Base-by-base conservation (phyloP, 2,797 vertebrate species). In the Rhynchonycteris naso region DNA sequence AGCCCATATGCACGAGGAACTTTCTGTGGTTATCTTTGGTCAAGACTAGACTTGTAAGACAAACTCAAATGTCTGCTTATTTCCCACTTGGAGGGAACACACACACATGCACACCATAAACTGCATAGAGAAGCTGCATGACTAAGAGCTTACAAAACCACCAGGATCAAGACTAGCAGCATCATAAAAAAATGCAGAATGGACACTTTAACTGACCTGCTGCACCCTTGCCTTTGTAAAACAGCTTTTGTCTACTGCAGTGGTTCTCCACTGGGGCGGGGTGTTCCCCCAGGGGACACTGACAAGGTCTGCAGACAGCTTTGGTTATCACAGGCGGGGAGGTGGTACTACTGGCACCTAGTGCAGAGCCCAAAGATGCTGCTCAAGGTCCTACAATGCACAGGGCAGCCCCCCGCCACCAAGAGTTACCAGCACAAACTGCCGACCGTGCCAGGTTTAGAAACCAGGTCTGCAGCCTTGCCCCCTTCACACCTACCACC, bases 401-500 rank as follows among this genome's bases (percentile, higher is more conserved):
- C 30, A 30, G 19, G 33, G 76, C 13, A 9, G 24, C 14, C 16
- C 33, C 26, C 26, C 18, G 9, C 33, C 61, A 19, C 19, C 30
- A 30, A 66, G 66, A 79, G 61, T 18, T 1, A 30, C 35, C 2
- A 11, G 65, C 86, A 79, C 69, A 4, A 18, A 90, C 71, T 1
- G 22, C 80, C 59, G 4, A 22, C 0, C 58, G 14, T 3, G 6
- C 59, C 0, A 8, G 2, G 30, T 2, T 4, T 11, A 63, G 54
- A n/a, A 33, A 56, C 28, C 69, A 1, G 16, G 61, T 7, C 54
- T 19, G 1, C 0, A 5, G 59, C 24, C 22, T 18, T 52, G 50
- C 76, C 80, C 4, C 1, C 52, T 30, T 56, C 78, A 33, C 92
- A 98, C 98, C 92, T 99, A 99, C 99, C 99, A 99, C 99, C 99